Evolutionary conservation across 2,888 invertebrate species (phyloP).

Genomic region (Diaphora mendica): DNA sequence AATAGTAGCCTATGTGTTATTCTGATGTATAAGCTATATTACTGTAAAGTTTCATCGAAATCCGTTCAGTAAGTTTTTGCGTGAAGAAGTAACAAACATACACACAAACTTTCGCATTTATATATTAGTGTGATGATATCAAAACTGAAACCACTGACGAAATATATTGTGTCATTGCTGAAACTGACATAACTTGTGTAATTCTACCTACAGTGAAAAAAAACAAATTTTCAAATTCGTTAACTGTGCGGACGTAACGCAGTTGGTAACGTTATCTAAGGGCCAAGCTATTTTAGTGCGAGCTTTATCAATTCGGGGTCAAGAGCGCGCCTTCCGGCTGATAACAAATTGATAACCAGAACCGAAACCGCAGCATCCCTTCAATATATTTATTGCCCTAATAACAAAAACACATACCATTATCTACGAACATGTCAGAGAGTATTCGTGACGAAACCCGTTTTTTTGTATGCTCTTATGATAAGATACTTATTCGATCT

Average conservation of each 20-base stretch:
- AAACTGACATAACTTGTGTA: conserved; percentile 1
- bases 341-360: conserved; percentile 65
- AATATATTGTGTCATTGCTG: too few relatives aligned
- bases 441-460: conserved; percentile 55
- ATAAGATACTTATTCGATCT: conserved; percentile 66
- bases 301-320: conserved; percentile 77
- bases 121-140: too few relatives aligned
- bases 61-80: too few relatives aligned
- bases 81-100: too few relatives aligned
- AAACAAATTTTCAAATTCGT: not conserved
- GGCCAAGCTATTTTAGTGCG: conserved; percentile 66
- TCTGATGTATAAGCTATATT: too few relatives aligned
- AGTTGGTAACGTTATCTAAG: conserved; percentile 54
- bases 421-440: conserved; percentile 49
- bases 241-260: conserved; percentile 35
- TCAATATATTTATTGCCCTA: conserved; percentile 64
- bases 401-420: conserved; percentile 58
- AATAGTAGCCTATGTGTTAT: too few relatives aligned
- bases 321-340: conserved; percentile 84
- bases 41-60: too few relatives aligned
- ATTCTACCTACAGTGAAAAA: not conserved
- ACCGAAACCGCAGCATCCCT: conserved; percentile 77
- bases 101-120: too few relatives aligned
- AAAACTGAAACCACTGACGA: too few relatives aligned
- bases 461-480: conserved; percentile 63